These are phyloP conservation scores for Spilogale gracilis DNA, from an alignment of 2,113 vertebrate genomes.

Conservation along the genomic window DNA sequence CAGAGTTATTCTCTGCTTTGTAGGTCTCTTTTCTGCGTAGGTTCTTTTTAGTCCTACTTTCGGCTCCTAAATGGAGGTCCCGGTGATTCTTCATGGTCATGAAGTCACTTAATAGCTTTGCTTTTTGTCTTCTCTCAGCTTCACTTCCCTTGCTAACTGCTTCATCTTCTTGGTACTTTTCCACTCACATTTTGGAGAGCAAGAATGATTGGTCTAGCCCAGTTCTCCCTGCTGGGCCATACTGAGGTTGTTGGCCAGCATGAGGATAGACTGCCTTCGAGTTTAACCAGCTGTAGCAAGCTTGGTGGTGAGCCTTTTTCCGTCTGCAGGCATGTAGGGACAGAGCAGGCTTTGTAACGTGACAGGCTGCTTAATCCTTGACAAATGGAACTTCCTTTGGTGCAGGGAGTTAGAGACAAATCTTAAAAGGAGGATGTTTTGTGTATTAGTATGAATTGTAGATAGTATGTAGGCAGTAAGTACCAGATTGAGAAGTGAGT, in stretches of 20 bases:
- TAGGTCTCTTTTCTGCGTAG: not conserved
- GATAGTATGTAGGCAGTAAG: not conserved
- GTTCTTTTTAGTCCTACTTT: not conserved
- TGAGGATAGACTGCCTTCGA: not conserved
- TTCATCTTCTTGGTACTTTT: not conserved
- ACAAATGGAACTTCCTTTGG: not conserved
- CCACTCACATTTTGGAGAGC: not conserved
- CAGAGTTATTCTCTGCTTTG: not conserved
- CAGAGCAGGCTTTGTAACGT: not conserved
- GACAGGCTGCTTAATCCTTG: not conserved
- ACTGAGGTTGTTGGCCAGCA: not conserved
- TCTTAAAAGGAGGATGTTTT: not conserved
- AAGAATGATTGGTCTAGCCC: not conserved
- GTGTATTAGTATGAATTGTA: not conserved
- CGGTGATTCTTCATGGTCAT: not conserved
- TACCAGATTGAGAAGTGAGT: not conserved
- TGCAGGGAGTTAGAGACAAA: not conserved
- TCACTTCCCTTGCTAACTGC: not conserved
- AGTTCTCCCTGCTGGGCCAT: not conserved
- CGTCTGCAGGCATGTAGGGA: not conserved
- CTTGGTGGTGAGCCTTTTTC: not conserved
- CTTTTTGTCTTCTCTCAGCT: not conserved
- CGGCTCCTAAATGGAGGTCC: not conserved
- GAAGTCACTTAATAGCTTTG: not conserved
- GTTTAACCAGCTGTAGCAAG: not conserved